phyloP scores from a whole-genome alignment of 2,797 vertebrate species.

The Diceros bicornis region DNA sequence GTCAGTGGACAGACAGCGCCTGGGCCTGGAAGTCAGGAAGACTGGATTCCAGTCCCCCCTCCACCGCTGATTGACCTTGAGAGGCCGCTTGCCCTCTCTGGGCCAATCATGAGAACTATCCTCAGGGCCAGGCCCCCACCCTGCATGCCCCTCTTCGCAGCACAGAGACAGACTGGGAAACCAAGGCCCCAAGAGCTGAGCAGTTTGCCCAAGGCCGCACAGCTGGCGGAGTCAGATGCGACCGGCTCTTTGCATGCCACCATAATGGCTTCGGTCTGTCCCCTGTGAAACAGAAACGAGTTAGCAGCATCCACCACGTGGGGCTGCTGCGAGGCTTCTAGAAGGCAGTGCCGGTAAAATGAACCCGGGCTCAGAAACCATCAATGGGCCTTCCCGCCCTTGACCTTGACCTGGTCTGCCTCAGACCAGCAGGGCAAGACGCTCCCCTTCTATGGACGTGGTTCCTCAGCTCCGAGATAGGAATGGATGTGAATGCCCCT shows the following conservation, averaged over 20 bases:
- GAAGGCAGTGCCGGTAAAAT: not conserved
- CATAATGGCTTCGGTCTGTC: constrained; percentile 47
- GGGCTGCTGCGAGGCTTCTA: not conserved
- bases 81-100: not conserved
- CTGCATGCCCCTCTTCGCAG: not conserved
- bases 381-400: not conserved
- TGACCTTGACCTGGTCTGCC: not conserved
- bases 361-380: not conserved
- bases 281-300: constrained; percentile 51
- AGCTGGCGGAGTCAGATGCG: rapidly evolving
- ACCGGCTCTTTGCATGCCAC: constrained; percentile 47
- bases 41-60: not conserved
- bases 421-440: not conserved
- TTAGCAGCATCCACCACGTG: not conserved
- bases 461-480: not conserved
- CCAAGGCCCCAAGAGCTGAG: not conserved
- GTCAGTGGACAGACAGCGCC: not conserved
- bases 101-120: not conserved
- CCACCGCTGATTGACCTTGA: constrained; percentile 30
- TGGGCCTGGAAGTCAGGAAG: not conserved
- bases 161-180: constrained; percentile 36
- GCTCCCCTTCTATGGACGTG: rapidly evolving
- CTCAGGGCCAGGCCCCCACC: not conserved
- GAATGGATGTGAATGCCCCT: not conserved
- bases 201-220: constrained; percentile 12